Base-by-base conservation (phyloP, 2,797 vertebrate genomes). In the Phoeniculus purpureus region DNA sequence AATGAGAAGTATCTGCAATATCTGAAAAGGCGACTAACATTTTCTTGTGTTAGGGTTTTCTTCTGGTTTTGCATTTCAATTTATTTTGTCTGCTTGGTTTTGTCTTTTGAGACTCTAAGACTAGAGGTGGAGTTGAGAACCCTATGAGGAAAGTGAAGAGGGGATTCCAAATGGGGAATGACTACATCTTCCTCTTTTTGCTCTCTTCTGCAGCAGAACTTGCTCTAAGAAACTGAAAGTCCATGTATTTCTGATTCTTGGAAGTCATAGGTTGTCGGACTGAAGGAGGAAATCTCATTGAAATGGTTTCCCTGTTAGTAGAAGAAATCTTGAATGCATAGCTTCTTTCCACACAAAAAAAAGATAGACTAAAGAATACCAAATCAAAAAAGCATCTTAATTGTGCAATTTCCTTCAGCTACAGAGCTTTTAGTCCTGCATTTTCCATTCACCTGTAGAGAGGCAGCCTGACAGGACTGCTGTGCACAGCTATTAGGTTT, bases 401-500 rank as follows among this genome's bases (percentile, higher is more conserved):
- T 32, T 31, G 70, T 89, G 79, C 71, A 56, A 47, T 88, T 83
- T 25, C 43, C 56, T 93, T 95, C 72, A 89, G 84, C 77, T 71
- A 31, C 68, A 72, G 47, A 78, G 50, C 70, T 87, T 91, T 89
- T 90, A 83, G 55, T 91, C 52, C 61, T 92, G 51, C 60, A 88
- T 92, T 92, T 88, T 79, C 75, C 60, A 50, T 88, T 93, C 73
- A 80, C 92, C 93, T 94, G n/a, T 59, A 60, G 87, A 93, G 87
- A 92, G 50, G 32, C 71, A 56, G 61, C 45, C 60, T 91, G 87
- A 92, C 87, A 87, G 52, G 81, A 87, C 71, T 93, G 66, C 87
- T 85, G 82, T 88, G 79, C 84, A 43, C 68, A 91, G 92, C 87
- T 94, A 96, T 96, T 95, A 96, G 40, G 59, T 87, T 92, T 96